Conservation (phyloP, 2,113 vertebrate species). For the Glaucidium brasilianum region DNA sequence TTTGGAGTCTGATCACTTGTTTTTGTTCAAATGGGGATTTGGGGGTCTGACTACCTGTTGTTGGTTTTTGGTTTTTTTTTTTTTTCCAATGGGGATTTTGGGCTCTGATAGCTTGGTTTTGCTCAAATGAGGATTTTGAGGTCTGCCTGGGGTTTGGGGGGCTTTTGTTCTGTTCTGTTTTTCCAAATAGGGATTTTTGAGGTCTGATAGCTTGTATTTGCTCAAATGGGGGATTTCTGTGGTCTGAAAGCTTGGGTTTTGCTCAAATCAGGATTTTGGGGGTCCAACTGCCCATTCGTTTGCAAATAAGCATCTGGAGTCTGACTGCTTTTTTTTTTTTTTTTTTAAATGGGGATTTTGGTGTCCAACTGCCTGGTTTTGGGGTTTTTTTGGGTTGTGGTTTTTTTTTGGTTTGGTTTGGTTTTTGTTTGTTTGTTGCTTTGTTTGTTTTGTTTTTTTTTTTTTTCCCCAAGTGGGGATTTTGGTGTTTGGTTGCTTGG, state of each 20-base stretch:
- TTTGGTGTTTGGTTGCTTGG: background rate
- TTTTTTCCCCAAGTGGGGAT: background rate
- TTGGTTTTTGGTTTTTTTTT: background rate
- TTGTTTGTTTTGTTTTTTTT: too few species aligned
- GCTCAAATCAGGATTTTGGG: background rate
- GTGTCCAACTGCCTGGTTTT: too few species aligned
- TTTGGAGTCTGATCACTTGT: background rate
- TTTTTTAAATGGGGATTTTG: too few species aligned
- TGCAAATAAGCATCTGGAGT: too few species aligned
- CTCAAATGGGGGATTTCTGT: background rate
- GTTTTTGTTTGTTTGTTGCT: too few species aligned
- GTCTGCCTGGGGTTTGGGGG: background rate
- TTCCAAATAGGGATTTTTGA: background rate
- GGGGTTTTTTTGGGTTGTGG: too few species aligned
- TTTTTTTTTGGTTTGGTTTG: too few species aligned
- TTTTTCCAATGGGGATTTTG: fast-evolving
- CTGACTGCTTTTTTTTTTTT: background rate
- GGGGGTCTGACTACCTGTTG: background rate
- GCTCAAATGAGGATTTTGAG: background rate
- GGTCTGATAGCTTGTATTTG: background rate
- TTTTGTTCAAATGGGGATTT: background rate
- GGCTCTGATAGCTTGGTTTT: background rate
- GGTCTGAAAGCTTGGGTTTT: background rate
- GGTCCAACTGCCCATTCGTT: too few species aligned
- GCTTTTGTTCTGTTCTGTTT: background rate